Conservation (phyloP, 1,140 invertebrate genomes). For the Papilio polytes region DNA sequence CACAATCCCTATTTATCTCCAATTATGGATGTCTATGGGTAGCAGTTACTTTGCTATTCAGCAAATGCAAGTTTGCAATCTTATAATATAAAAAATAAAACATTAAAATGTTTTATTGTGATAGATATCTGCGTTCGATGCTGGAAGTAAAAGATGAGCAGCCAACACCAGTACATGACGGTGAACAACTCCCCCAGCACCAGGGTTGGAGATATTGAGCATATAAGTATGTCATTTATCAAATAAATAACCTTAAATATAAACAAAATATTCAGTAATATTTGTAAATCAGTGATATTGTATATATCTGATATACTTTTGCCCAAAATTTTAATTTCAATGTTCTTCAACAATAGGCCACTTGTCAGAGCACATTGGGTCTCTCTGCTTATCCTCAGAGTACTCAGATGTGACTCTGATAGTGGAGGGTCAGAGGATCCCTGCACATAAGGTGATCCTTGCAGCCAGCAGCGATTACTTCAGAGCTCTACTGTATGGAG, state of each 20-base stretch:
- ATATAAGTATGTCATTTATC: constrained; percentile 75
- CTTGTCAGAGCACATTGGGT: constrained; percentile 91
- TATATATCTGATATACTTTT: background rate
- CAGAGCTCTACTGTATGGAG: constrained; percentile 94
- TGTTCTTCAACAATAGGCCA: constrained; percentile 61
- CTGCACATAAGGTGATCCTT: constrained; percentile 93
- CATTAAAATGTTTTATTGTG: background rate
- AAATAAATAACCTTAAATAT: background rate
- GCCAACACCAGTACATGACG: constrained; percentile 82
- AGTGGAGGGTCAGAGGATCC: constrained; percentile 93
- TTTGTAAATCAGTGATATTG: background rate
- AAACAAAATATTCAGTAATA: too few species aligned
- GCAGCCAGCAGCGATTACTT: constrained; percentile 98
- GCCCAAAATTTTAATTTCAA: background rate
- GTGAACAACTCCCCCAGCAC: constrained; percentile 67
- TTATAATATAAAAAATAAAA: too few species aligned
- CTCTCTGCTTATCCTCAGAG: constrained; percentile 93
- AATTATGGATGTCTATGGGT: too few species aligned
- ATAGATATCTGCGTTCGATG: constrained; percentile 37
- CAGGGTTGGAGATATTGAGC: constrained; percentile 84
- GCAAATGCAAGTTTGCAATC: too few species aligned
- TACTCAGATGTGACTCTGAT: constrained; percentile 96
- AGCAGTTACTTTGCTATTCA: too few species aligned
- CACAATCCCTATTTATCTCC: too few species aligned
- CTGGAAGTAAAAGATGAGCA: constrained; percentile 76